These are phyloP conservation scores for Chrosomus eos DNA, from an alignment of 2,797 vertebrate genomes.

Conservation along the genomic window DNA sequence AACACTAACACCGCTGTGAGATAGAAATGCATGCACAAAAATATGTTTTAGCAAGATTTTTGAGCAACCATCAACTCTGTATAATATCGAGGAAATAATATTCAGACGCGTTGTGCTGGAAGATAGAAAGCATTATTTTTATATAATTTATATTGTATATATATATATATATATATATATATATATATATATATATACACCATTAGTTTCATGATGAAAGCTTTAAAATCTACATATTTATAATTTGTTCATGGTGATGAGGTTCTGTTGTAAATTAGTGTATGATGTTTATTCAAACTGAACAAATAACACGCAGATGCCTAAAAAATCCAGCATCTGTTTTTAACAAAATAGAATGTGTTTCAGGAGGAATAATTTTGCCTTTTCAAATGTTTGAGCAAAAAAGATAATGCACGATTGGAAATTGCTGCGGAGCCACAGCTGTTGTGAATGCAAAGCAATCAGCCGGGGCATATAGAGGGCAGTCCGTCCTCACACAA, in stretches of 20 bases:
- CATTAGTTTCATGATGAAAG: background rate
- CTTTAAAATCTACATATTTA: background rate
- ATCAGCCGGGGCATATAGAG: constrained; percentile 57
- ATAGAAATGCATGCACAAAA: constrained; percentile 31
- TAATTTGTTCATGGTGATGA: background rate
- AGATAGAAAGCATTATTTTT: background rate
- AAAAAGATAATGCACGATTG: constrained; percentile 6
- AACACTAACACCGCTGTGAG: constrained; percentile 64
- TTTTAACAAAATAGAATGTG: constrained; percentile 29
- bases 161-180: too few relatives aligned
- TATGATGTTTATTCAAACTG: constrained; percentile 16
- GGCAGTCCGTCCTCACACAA: constrained; percentile 48
- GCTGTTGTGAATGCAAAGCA: constrained; percentile 59
- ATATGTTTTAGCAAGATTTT: constrained; percentile 9
- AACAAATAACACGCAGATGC: constrained; percentile 11
- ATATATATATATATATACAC: too few relatives aligned
- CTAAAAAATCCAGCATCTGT: constrained; percentile 4
- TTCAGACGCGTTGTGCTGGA: background rate
- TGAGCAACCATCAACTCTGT: background rate
- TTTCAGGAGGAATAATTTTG: constrained; percentile 15
- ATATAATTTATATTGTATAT: background rate
- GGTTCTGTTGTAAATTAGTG: background rate
- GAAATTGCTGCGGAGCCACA: constrained; percentile 52
- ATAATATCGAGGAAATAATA: background rate
- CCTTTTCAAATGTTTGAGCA: constrained; percentile 27